Conservation (phyloP, 2,888 invertebrate species). For the Hemaris fuciformis region DNA sequence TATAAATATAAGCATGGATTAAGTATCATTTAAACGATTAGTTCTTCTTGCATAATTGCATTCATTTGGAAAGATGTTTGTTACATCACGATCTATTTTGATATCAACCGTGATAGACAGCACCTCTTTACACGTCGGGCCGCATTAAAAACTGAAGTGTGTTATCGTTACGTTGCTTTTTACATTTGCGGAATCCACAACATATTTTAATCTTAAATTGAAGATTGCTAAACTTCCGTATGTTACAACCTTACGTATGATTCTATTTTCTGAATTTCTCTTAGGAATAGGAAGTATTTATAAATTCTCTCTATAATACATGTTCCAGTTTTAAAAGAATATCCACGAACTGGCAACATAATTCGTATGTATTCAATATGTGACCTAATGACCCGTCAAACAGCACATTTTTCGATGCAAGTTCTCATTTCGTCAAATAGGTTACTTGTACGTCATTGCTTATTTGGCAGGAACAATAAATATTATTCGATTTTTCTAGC, state of each 20-base stretch:
- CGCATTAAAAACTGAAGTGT: background rate
- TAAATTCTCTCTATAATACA: background rate
- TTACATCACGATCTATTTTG: background rate
- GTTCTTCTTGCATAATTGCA: background rate
- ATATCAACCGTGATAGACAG: background rate
- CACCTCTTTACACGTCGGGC: background rate
- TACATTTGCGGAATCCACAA: background rate
- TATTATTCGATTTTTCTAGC: no score
- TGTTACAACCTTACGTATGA: background rate
- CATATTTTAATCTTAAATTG: background rate
- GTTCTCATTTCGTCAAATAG: no score
- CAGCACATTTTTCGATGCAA: no score
- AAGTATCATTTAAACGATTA: background rate
- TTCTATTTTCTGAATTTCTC: background rate
- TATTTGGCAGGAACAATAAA: no score
- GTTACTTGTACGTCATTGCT: no score
- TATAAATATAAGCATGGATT: no score
- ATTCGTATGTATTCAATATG: no score
- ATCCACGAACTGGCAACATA: no score
- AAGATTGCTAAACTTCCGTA: background rate
- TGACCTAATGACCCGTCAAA: no score
- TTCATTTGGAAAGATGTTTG: background rate
- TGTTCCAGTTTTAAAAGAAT: no score
- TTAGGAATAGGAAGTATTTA: background rate
- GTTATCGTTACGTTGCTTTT: constrained; percentile 1